Evolutionary conservation across 2,888 invertebrate genomes (phyloP), one percentile per base, ranked within the genome.

Genomic region (Plagodis dolabraria): DNA sequence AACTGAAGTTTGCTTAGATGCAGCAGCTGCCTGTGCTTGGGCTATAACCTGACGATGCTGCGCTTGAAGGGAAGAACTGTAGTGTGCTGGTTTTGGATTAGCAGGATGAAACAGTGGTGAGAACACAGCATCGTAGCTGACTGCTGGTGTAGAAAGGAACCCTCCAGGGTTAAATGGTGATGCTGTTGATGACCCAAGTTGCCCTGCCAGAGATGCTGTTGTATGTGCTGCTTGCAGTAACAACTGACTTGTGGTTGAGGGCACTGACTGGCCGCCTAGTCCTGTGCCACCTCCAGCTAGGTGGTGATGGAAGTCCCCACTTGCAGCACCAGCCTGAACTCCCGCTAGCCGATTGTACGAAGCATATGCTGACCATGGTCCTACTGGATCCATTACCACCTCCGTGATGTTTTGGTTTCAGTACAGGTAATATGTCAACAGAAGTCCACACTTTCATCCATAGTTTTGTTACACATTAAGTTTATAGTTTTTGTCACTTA

Each of bases 371-470:
- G 95, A 95, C 97, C 97, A 97, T 93, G 97, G 96, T 93, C 96
- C 96, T 89, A 96, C 96, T 86, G 97, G 97, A 95, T 97, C 97
- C 97, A 97, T 97, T 93, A 93, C 93, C 93, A 92, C 86, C 91
- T 92, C 84, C 87, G 91, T 89, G 85, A 80, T 88, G 82, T 85
- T 78, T 77, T 79, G 77, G 75, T 83, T 77, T 85, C 80, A 89
- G 86, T 87, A 80, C 86, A 88, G 83, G 79, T 83, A 88, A 82
- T 86, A 79, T 89, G 84, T 92, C 88, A 92, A 86, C 85, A 85
- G 81, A 85, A 84, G 87, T 91, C 89, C 91, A 89, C 92, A 90
- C 88, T 91, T 85, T 92, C 87, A 92, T 92, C 92, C 92, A 92
- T 92, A 92, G 83, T 91, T 92, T 87, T 77, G 79, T 72, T 75